Percentiles rank a stretch among this genome's conserved stretches.
Evolutionary conservation across 1,140 invertebrate species (phyloP).

Genomic region (Bombus pyrosoma): DNA sequence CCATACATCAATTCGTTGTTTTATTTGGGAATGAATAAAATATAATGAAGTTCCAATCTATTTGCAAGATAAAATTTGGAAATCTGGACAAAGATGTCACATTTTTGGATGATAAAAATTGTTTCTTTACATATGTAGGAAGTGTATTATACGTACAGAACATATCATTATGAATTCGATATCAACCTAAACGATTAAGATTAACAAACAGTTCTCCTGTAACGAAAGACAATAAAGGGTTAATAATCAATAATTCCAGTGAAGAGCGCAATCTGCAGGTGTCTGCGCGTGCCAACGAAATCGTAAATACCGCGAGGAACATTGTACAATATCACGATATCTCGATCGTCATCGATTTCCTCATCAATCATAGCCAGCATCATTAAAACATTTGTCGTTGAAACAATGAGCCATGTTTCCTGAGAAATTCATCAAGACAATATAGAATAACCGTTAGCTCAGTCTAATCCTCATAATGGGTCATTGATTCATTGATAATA

Average conservation of each 20-base stretch:
- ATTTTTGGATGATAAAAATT: neutral
- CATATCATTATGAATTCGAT: neutral
- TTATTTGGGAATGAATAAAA: neutral
- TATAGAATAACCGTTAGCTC: neutral
- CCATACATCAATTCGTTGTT: neutral
- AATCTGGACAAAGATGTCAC: too few species aligned
- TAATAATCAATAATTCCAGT: constrained; percentile 14
- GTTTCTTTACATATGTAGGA: neutral
- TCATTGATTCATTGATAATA: neutral
- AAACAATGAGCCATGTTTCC: neutral
- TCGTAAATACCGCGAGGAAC: constrained; percentile 41
- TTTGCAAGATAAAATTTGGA: neutral
- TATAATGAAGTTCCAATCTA: neutral
- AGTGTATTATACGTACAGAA: neutral
- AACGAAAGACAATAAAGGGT: neutral
- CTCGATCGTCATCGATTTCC: constrained; percentile 1
- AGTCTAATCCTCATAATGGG: too few species aligned
- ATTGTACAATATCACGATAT: constrained; percentile 25
- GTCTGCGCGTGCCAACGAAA: constrained; percentile 67
- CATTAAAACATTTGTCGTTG: neutral
- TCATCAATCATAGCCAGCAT: neutral
- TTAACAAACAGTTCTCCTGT: neutral
- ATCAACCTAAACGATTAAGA: neutral
- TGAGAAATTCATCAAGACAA: neutral
- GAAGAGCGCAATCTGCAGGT: constrained; percentile 29